Evolutionary conservation across 37 sponge, comb jelly and placozoan genomes (phyloP), one percentile per base, ranked within the genome.

Genomic region (Geodia barretti): DNA sequence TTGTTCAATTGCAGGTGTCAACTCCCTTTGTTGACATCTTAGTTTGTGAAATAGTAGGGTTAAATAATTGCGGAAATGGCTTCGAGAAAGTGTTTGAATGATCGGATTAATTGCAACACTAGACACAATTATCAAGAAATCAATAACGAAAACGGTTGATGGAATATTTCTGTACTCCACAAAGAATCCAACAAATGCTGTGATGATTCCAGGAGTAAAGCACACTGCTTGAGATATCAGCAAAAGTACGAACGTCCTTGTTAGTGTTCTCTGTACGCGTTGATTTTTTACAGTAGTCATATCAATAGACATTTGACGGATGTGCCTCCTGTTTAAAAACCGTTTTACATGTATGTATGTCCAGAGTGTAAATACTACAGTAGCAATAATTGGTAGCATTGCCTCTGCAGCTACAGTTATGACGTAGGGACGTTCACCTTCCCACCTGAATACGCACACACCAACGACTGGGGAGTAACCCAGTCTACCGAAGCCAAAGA

Each of bases 401-500:
- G 61, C 8, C 25, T 54, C 41, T 17, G 34, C 54, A 31, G 74
- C 76, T 32, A 73, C 73, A n/a, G 61, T 43, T 33, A 24, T 34
- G 31, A 75, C 75, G 74, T 75, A 83, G 0, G 33, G 23, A 0
- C 43, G 17, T 34, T 81, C 62, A 0, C 41, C 41, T 30, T 64
- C 60, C 84, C 84, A 83, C 11, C 76, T 26, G 58, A 83, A 83
- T 60, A 83, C 5, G 24, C 84, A 83, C 35, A 65, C 64, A 1
- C 84, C 84, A 9, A 83, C 14, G 19, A 41, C 21, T 1, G 29
- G 62, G 0, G 62, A 62, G 35, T 39, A 83, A 34, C 38, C 54
- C 33, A 74, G 74, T 4, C 32, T 59, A 26, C 84, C 84, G 9
- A 83, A 83, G 0, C 84, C 84, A 39, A 68, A 83, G n/a, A 83